These are phyloP conservation scores for Liparis tanakae DNA, from an alignment of 2,797 vertebrate species.

Conservation along the genomic window DNA sequence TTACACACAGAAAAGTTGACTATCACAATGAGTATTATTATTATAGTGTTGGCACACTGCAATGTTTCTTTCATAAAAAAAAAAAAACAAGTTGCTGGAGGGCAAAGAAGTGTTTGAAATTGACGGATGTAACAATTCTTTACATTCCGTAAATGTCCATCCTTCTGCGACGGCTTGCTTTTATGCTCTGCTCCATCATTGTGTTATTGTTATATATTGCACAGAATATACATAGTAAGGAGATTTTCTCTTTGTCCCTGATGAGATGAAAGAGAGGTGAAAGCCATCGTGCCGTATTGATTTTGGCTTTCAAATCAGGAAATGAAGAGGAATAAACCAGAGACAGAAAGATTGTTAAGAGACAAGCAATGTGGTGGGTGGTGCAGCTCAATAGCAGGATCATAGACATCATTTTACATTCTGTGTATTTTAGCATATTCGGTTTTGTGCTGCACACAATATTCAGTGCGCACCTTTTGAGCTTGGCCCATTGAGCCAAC, in stretches of 20 bases:
- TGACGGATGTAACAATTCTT: constrained; percentile 13
- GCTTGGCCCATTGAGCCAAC: neutral
- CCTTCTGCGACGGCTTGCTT: neutral
- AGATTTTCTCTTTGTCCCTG: constrained; percentile 43
- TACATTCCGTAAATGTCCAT: neutral
- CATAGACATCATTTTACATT: neutral
- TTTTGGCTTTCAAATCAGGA: constrained; percentile 45
- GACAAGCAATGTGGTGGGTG: neutral
- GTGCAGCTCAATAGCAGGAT: constrained; percentile 9
- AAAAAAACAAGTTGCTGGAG: neutral
- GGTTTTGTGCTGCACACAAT: constrained; percentile 7
- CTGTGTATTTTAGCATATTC: neutral
- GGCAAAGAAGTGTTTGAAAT: neutral
- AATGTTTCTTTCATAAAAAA: neutral
- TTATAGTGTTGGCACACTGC: neutral
- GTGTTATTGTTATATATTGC: constrained; percentile 9
- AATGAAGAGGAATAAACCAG: constrained; percentile 34
- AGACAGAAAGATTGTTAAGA: constrained; percentile 18
- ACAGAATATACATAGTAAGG: constrained; percentile 23
- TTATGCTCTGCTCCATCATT: neutral
- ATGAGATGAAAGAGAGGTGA: constrained; percentile 42
- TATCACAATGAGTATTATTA: constrained; percentile 1
- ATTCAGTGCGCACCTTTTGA: neutral
- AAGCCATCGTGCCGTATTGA: constrained; percentile 45
- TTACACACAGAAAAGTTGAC: neutral